Conservation (phyloP, 2,113 vertebrate genomes). For the Agelaius tricolor region DNA sequence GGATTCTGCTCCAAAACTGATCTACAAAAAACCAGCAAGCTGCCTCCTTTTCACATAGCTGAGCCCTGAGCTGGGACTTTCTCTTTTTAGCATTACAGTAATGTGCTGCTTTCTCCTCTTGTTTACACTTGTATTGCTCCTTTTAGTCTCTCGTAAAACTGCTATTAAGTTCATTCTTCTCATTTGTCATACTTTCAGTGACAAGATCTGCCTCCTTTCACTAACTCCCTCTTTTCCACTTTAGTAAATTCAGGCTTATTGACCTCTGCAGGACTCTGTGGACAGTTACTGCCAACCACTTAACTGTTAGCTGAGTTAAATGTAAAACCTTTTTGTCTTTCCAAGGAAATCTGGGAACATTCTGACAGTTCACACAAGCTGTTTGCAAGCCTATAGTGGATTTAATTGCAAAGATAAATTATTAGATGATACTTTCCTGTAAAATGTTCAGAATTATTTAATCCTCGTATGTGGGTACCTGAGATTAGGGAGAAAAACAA, state of each 20-base stretch:
- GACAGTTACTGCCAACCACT: background rate
- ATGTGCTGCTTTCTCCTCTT: constrained; percentile 18
- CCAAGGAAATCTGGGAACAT: background rate
- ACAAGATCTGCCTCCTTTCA: constrained; percentile 23
- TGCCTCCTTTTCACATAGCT: constrained; percentile 34
- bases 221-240: constrained; percentile 7
- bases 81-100: constrained; percentile 36
- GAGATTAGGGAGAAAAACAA: background rate
- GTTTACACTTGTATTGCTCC: constrained; percentile 30
- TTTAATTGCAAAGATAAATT: background rate
- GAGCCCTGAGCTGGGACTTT: constrained; percentile 42
- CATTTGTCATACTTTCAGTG: constrained; percentile 30
- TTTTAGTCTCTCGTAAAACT: constrained; percentile 60
- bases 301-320: constrained; percentile 10
- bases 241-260: constrained; percentile 16
- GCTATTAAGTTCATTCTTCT: constrained; percentile 33
- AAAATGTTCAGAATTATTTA: background rate
- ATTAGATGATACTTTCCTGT: background rate
- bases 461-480: background rate
- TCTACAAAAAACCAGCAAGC: background rate
- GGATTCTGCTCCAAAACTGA: constrained; percentile 20
- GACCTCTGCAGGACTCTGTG: background rate
- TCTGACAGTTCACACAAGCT: background rate
- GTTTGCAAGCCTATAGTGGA: background rate
- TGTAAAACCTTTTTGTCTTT: background rate